phyloP scores from a whole-genome alignment of 2,797 vertebrate genomes.

The Centroberyx gerrardi region DNA sequence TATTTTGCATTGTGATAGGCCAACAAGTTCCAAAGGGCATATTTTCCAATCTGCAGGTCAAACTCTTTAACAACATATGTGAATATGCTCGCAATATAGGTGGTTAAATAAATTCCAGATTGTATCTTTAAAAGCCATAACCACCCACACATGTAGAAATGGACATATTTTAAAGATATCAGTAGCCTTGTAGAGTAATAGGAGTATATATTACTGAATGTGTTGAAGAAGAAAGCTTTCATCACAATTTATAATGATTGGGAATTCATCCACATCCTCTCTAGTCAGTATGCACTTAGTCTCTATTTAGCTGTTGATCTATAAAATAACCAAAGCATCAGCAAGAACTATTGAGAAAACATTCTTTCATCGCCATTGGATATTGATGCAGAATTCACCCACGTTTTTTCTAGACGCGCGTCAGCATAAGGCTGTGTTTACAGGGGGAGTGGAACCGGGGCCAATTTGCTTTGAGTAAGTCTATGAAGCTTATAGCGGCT shows the following conservation, averaged over 20 bases:
- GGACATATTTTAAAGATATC: constrained; percentile 26
- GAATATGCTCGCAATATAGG: too few relatives aligned
- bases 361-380: constrained; percentile 21
- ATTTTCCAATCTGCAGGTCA: neutral
- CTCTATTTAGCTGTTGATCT: neutral
- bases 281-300: neutral
- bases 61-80: neutral
- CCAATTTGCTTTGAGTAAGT: constrained; percentile 75
- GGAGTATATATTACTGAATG: neutral
- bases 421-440: constrained; percentile 42
- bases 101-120: neutral
- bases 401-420: constrained; percentile 31
- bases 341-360: neutral
- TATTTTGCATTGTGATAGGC: neutral
- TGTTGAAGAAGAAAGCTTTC: neutral
- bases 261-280: neutral
- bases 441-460: constrained; percentile 44
- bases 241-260: neutral
- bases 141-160: neutral
- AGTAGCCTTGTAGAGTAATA: constrained; percentile 4
- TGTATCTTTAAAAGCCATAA: neutral
- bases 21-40: neutral
- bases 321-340: neutral
- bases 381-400: constrained; percentile 20
- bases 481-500: constrained; percentile 78